Evolutionary conservation across 2,888 invertebrate genomes (phyloP), one percentile per base, ranked within the genome.

Genomic region (Embidobia sp.): DNA sequence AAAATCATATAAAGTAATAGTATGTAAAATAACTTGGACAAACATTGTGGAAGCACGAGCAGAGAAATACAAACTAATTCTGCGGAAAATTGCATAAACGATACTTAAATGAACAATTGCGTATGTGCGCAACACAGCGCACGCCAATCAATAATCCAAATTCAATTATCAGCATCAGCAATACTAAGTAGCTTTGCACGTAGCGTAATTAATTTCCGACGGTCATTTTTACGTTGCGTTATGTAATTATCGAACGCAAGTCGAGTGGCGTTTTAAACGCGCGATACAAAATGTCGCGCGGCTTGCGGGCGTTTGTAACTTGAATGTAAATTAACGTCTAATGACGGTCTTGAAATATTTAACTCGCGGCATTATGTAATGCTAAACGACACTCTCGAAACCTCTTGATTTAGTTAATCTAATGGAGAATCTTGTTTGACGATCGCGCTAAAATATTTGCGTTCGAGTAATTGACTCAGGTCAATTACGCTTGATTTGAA

Each of bases 251-350:
- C 26, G 42, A 40, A 27, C 26, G 11, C 19, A 16, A 27, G 42
- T 19, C 8, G 29, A 42, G 13, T 19, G 51, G 31, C 33, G 10
- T 33, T 64, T 40, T 42, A 63, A 27, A 48, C 16, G 46, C 26
- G 48, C 18, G 31, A 51, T 51, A 35, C 19, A 11, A 69, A 69
- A 57, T 57, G 57, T 69, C 67, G 53, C 19, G 29, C 37, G 49
- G 46, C 40, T 8, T 44, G 10, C 37, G 15, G 16, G 26, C 37
- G 46, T 42, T 63, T 40, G 10, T 19, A 46, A 40, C 42, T 29
- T 11, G 48, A 57, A 35, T 57, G 48, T 42, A 67, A 69, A 69
- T 69, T 49, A 57, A 49, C 26, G 48, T 57, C 49, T 69, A 69
- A 69, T 26, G 67, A 57, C 31, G 49, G 22, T 48, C 67, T 40